Evolutionary conservation across 2,797 vertebrate genomes (phyloP).

Genomic region (Periophthalmus magnuspinnatus): DNA sequence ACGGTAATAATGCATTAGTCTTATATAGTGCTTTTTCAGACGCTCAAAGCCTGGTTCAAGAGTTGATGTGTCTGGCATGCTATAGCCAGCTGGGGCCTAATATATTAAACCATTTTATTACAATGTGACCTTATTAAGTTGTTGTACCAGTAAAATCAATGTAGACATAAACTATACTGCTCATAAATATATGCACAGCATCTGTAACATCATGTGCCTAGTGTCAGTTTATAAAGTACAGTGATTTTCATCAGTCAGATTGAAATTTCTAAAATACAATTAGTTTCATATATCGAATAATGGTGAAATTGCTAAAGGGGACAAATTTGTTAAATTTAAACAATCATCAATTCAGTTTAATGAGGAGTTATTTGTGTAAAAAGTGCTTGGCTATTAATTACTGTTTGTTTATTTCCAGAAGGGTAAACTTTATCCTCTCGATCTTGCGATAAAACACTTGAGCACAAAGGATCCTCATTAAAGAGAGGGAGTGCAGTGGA

Average conservation of each 20-base stretch:
- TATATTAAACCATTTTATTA: not conserved
- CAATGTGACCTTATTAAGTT: conserved; percentile 6
- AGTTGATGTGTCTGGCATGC: not conserved
- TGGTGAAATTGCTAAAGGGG: not conserved
- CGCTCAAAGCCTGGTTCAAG: not conserved
- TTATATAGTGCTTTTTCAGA: too few species aligned
- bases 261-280: not conserved
- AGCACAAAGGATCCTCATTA: conserved; percentile 44
- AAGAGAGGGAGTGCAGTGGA: conserved; percentile 9
- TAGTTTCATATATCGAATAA: not conserved
- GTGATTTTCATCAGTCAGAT: not conserved
- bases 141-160: not conserved
- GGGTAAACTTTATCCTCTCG: conserved; percentile 41
- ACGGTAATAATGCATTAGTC: not conserved
- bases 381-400: not conserved
- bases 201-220: not conserved
- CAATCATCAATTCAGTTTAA: not conserved
- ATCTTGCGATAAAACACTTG: conserved; percentile 24
- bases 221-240: not conserved
- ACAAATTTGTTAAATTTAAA: too few species aligned
- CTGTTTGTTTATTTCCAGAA: conserved; percentile 9
- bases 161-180: not conserved
- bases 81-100: not conserved
- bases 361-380: not conserved
- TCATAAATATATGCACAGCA: not conserved